Evolutionary conservation across 92 coral and sea anemone genomes (phyloP).

Genomic region (Epizoanthus scotinus): DNA sequence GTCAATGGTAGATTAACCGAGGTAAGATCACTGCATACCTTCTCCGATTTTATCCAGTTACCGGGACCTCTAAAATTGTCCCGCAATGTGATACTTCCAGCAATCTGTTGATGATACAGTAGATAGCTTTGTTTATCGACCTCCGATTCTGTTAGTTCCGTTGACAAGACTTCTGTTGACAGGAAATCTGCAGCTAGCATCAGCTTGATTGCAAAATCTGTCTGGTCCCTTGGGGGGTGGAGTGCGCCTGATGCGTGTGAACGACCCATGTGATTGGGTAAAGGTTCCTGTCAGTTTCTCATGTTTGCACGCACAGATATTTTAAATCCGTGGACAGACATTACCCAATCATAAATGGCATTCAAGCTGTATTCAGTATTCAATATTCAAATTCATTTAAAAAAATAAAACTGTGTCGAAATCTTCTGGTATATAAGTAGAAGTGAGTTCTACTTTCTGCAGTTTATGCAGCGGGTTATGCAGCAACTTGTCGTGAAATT

Average conservation of each 20-base stretch:
- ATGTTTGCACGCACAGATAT: constrained; percentile 12
- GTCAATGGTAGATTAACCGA: neutral
- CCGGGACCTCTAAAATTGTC: constrained; percentile 2
- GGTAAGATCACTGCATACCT: neutral
- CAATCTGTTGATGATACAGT: constrained; percentile 6
- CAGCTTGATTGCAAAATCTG: neutral
- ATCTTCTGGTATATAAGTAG: too few species aligned
- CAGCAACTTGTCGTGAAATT: too few species aligned
- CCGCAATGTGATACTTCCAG: constrained; percentile 7
- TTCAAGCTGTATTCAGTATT: constrained; percentile 1
- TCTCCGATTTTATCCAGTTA: constrained; percentile 1
- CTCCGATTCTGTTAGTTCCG: constrained; percentile 3
- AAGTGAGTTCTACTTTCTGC: too few species aligned
- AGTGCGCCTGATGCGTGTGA: constrained; percentile 13
- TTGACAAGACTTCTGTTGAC: constrained; percentile 10
- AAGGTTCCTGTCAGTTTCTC: neutral
- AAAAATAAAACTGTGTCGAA: neutral
- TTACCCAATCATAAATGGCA: constrained; percentile 6
- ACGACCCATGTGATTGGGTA: neutral
- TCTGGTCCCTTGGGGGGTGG: constrained; percentile 23
- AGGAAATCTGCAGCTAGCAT: neutral
- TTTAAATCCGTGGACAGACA: neutral
- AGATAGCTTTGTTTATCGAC: neutral
- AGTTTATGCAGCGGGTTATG: too few species aligned
- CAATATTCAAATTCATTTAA: constrained; percentile 25